These are phyloP conservation scores for Hetaerina titia DNA, from an alignment of 2,888 invertebrate genomes.

Conservation along the genomic window DNA sequence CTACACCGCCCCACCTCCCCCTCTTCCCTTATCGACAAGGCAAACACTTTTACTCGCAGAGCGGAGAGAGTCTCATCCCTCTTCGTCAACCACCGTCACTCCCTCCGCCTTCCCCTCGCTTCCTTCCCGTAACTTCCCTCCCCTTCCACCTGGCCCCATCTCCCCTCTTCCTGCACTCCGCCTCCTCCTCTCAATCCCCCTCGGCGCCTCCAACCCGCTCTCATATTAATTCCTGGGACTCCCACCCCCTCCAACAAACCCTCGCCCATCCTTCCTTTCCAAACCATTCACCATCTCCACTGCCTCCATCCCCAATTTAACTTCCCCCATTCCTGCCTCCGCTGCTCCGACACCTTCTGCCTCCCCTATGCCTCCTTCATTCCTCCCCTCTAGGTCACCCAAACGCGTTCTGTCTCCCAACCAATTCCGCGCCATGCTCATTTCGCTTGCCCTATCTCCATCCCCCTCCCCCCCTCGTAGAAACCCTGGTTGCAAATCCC, in stretches of 20 bases:
- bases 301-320: not conserved
- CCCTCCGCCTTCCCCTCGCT: not conserved
- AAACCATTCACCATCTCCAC: not conserved
- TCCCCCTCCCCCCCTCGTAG: not conserved
- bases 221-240: not conserved
- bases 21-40: conserved; percentile 49
- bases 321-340: not conserved
- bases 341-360: not conserved
- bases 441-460: not conserved
- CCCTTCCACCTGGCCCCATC: not conserved
- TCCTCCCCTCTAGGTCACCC: not conserved
- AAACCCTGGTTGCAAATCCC: not conserved
- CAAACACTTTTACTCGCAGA: conserved; percentile 52
- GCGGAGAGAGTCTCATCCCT: conserved; percentile 40
- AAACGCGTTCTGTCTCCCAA: not conserved
- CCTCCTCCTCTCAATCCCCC: not conserved
- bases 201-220: not conserved
- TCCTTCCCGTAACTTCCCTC: not conserved
- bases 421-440: not conserved
- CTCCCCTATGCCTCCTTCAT: not conserved
- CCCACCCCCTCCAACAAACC: not conserved
- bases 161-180: not conserved
- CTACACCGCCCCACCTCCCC: not conserved
- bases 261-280: not conserved
- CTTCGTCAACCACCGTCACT: conserved; percentile 8